Conservation (phyloP, 2,113 vertebrate genomes). For the Datnioides undecimradiatus region DNA sequence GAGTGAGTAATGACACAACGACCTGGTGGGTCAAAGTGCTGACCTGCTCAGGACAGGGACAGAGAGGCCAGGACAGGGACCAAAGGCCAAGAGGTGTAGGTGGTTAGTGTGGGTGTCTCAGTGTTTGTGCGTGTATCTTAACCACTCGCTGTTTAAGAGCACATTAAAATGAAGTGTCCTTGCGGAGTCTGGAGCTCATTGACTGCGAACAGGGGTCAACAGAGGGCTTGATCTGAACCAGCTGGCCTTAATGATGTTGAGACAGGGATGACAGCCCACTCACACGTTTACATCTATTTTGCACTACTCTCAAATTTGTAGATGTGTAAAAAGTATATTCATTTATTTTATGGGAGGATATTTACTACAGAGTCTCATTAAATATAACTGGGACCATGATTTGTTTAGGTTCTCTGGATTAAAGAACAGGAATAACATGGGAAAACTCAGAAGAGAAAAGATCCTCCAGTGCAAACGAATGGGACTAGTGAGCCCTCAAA, state of each 20-base stretch:
- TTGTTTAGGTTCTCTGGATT: not conserved
- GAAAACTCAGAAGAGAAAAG: constrained; percentile 3
- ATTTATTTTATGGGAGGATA: not conserved
- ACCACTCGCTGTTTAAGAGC: constrained; percentile 66
- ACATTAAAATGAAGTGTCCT: constrained; percentile 60
- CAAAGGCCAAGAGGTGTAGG: constrained; percentile 60
- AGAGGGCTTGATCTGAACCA: constrained; percentile 56
- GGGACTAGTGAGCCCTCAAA: constrained; percentile 3
- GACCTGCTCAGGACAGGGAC: constrained; percentile 63
- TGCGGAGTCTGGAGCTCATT: constrained; percentile 49
- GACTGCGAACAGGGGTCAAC: constrained; percentile 57
- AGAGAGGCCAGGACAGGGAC: constrained; percentile 44
- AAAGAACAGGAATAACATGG: not conserved
- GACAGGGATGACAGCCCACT: constrained; percentile 33
- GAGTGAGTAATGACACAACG: constrained; percentile 72
- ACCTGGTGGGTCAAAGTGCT: constrained; percentile 69
- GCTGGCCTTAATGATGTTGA: constrained; percentile 63
- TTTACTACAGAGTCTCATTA: not conserved
- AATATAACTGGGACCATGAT: not conserved
- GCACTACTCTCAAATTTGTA: not conserved
- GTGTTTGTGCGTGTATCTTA: constrained; percentile 52
- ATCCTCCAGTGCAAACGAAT: constrained; percentile 17
- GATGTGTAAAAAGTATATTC: not conserved
- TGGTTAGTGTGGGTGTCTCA: constrained; percentile 61
- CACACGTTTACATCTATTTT: constrained; percentile 47